Percentiles rank a stretch among this genome's conserved stretches.
These are phyloP conservation scores for Pantelozetes paolii DNA, from an alignment of 2,888 invertebrate genomes.

Conservation along the genomic window DNA sequence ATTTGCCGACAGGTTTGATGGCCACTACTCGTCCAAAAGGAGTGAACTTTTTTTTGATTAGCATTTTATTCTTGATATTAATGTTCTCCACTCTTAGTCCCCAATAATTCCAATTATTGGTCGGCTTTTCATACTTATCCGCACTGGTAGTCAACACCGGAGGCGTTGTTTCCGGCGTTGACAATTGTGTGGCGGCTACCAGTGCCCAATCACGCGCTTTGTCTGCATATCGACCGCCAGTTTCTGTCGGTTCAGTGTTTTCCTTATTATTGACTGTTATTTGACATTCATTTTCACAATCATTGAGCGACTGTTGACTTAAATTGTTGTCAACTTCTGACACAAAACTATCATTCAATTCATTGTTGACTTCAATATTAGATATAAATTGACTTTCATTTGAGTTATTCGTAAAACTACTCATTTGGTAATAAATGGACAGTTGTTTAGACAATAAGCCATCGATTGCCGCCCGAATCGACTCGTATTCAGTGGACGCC, in stretches of 20 bases:
- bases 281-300: no score
- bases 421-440: no score
- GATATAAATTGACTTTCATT: no score
- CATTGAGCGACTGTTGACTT: not conserved
- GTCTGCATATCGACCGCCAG: not conserved
- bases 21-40: conserved; percentile 38
- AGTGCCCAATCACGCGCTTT: conserved; percentile 12
- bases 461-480: conserved; percentile 13
- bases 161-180: no score
- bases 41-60: conserved; percentile 28
- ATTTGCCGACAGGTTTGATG: conserved; percentile 29
- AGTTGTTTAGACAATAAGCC: not conserved
- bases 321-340: not conserved
- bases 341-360: no score
- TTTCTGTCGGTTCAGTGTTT: not conserved
- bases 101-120: conserved; percentile 42
- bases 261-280: not conserved
- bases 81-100: conserved; percentile 42
- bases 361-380: no score
- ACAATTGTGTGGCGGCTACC: not conserved
- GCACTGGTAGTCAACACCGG: not conserved
- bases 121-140: conserved; percentile 29
- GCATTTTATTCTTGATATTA: not conserved
- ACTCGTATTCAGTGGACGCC: not conserved
- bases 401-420: no score